Evolutionary conservation across 2,797 vertebrate genomes (phyloP).

Genomic region (Spheniscus humboldti): DNA sequence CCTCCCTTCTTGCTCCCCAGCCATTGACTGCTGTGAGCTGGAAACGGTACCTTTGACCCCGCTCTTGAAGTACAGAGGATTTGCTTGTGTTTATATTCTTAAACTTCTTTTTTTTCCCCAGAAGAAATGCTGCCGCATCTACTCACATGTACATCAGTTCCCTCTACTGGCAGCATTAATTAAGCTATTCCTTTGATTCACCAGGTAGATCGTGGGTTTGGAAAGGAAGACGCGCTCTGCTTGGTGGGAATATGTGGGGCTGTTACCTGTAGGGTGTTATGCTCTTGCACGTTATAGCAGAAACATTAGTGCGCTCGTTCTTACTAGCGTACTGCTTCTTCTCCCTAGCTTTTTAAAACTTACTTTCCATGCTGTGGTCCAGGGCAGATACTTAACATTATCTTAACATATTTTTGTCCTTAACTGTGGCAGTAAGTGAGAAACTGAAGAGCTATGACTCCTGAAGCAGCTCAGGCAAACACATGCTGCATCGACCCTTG

Average conservation of each 20-base stretch:
- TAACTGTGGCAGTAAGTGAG: background rate
- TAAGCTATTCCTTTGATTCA: slow-evolving; percentile 45
- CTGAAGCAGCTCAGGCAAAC: background rate
- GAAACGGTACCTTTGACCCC: background rate
- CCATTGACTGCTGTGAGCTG: background rate
- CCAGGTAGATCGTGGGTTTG: background rate
- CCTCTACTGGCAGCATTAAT: slow-evolving; percentile 62
- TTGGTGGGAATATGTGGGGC: background rate
- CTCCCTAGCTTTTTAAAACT: background rate
- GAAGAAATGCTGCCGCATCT: background rate
- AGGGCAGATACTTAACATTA: background rate
- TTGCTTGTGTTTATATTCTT: background rate
- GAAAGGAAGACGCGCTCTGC: background rate
- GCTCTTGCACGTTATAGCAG: accelerated
- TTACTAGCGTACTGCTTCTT: background rate
- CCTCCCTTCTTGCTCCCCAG: background rate
- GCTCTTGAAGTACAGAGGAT: background rate
- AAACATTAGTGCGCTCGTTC: background rate
- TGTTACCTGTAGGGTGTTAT: accelerated
- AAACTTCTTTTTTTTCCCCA: background rate
- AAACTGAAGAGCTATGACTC: background rate
- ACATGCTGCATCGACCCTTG: background rate
- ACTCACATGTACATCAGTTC: slow-evolving; percentile 58
- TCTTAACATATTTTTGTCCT: background rate
- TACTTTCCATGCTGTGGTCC: background rate